phyloP scores from a whole-genome alignment of 2,888 invertebrate genomes.

The Drosophila robusta region DNA sequence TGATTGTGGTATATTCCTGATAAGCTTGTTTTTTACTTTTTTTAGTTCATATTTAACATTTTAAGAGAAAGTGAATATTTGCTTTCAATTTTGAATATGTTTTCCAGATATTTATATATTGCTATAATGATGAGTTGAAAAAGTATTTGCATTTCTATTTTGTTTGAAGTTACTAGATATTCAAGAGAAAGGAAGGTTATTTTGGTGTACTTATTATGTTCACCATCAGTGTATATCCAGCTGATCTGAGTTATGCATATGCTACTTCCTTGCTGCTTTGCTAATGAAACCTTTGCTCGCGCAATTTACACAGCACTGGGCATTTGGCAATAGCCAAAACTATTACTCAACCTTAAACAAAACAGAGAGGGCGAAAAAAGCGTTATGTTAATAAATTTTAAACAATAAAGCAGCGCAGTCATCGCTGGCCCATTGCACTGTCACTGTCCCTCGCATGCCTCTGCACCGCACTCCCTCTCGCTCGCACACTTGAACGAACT shows the following conservation, averaged over 20 bases:
- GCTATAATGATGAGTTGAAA: too few species aligned
- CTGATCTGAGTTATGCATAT: constrained; percentile 18
- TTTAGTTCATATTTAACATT: background rate
- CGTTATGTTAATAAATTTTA: constrained; percentile 51
- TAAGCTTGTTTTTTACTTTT: background rate
- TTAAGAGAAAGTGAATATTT: background rate
- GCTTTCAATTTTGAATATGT: too few species aligned
- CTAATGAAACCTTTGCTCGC: constrained; percentile 37
- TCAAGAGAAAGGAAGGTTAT: too few species aligned
- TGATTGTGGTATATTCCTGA: background rate
- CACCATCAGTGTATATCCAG: constrained; percentile 5
- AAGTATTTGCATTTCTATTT: too few species aligned
- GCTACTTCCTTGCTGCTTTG: constrained; percentile 35
- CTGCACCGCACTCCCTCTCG: background rate
- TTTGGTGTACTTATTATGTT: background rate
- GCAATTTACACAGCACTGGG: constrained; percentile 32
- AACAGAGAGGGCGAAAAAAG: constrained; percentile 16
- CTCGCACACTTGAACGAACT: constrained; percentile 15
- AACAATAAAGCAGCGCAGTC: constrained; percentile 46
- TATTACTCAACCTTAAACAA: constrained; percentile 46
- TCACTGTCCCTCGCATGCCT: constrained; percentile 25
- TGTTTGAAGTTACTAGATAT: too few species aligned
- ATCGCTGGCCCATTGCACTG: constrained; percentile 48
- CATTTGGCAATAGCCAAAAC: constrained; percentile 48
- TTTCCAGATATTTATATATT: too few species aligned